Evolutionary conservation across 2,797 vertebrate species (phyloP).

Genomic region (Octomys mimax): DNA sequence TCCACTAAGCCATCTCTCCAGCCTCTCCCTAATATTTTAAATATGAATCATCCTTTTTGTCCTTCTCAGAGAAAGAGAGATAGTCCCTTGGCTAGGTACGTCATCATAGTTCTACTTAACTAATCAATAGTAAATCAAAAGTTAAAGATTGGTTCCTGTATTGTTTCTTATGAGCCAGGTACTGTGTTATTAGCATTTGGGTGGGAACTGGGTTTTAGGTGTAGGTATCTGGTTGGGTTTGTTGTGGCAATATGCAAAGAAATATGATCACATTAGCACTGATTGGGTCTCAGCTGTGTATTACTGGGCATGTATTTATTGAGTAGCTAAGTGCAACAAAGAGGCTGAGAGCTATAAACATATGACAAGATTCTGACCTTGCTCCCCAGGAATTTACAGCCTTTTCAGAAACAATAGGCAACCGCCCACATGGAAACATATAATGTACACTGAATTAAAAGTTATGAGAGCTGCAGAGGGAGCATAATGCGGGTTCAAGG

Average conservation of each 20-base stretch:
- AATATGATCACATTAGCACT: background rate
- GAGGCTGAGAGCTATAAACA: background rate
- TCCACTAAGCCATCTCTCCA: no score
- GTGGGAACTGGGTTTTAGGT: background rate
- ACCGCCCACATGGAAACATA: background rate
- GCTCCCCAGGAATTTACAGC: background rate
- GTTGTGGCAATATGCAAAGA: background rate
- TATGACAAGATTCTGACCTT: background rate
- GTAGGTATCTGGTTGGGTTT: background rate
- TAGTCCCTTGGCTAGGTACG: background rate
- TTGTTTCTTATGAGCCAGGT: background rate
- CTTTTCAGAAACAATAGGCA: background rate
- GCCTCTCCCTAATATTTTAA: background rate
- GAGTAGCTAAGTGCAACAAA: conserved; percentile 17
- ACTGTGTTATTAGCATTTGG: background rate
- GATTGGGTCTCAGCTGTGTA: background rate
- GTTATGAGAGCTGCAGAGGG: background rate
- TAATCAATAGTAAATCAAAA: background rate
- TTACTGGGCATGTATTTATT: background rate
- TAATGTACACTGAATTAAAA: background rate
- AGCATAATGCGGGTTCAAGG: background rate
- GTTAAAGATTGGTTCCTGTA: background rate
- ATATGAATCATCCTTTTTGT: background rate
- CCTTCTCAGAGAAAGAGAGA: background rate
- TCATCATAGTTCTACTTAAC: background rate